Evolutionary conservation across 2,888 invertebrate genomes (phyloP).

Genomic region (Nesidiocoris tenuis): DNA sequence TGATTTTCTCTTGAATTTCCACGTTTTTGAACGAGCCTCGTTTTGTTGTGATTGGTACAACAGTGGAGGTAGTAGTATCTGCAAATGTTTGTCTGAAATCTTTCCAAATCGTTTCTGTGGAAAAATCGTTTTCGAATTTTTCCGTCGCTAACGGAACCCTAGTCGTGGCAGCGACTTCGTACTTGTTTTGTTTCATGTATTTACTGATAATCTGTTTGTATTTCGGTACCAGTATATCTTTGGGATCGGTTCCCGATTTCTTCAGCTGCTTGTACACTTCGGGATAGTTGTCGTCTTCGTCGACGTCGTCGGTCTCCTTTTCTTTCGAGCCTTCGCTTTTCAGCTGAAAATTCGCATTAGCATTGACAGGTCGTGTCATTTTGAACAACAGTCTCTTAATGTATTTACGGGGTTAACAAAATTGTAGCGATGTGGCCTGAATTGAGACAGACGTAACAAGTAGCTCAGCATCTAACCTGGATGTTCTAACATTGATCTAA

Average conservation of each 20-base stretch:
- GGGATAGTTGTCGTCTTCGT: constrained; percentile 51
- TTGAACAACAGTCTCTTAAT: background rate
- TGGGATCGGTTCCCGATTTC: constrained; percentile 49
- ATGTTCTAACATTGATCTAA: no score
- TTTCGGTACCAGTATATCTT: constrained; percentile 50
- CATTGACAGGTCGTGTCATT: background rate
- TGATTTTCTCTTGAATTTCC: background rate
- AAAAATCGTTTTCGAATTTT: background rate
- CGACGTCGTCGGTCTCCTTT: constrained; percentile 48
- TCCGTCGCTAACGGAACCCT: background rate
- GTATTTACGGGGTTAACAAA: background rate
- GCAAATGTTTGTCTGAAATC: background rate
- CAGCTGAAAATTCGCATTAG: background rate
- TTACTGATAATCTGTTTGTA: constrained; percentile 36
- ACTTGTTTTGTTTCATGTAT: constrained; percentile 3
- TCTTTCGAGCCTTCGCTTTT: constrained; percentile 22
- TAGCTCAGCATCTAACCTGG: no score
- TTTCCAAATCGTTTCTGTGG: background rate
- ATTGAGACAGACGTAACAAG: no score
- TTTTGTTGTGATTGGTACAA: background rate
- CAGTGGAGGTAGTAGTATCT: background rate
- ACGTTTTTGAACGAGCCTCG: background rate
- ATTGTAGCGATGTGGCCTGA: no score
- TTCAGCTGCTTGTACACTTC: constrained; percentile 50
- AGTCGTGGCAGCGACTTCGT: background rate